Percentiles rank a stretch among this genome's conserved stretches.
Conservation (phyloP, 92 coral and sea anemone genomes). For the Scolanthus callimorphus region DNA sequence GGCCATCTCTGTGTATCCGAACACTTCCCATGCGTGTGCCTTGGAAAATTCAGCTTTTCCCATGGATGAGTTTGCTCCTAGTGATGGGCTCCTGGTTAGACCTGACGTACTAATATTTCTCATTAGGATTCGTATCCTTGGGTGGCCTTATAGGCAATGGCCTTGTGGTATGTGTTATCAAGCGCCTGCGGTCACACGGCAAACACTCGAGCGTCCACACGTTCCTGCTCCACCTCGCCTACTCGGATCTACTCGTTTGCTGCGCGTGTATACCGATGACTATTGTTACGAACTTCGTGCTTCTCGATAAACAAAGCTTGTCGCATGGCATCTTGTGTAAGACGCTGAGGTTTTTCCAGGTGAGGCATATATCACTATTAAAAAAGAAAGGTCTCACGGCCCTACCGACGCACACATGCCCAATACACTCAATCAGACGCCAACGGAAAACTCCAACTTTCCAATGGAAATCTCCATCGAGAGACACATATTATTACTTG, state of each 20-base stretch:
- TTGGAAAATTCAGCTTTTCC: too few species aligned
- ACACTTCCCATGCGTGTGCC: too few species aligned
- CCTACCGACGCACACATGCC: too few species aligned
- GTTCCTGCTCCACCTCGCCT: constrained; percentile 46
- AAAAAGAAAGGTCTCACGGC: too few species aligned
- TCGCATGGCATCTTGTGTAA: constrained; percentile 40
- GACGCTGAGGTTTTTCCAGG: constrained; percentile 51
- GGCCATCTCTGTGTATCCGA: too few species aligned
- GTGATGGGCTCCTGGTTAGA: not conserved
- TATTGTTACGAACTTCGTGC: constrained; percentile 33
- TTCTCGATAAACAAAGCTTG: constrained; percentile 11
- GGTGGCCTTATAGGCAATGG: constrained; percentile 45
- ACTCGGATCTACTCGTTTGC: constrained; percentile 52
- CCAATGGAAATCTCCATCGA: too few species aligned
- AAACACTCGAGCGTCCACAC: constrained; percentile 34
- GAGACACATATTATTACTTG: too few species aligned
- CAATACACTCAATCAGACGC: too few species aligned
- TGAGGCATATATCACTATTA: too few species aligned
- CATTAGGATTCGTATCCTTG: constrained; percentile 28
- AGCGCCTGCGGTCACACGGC: constrained; percentile 39
- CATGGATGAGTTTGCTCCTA: not conserved
- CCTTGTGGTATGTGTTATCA: constrained; percentile 33
- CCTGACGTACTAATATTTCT: not conserved
- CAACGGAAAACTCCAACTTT: too few species aligned
- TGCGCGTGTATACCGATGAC: constrained; percentile 62